A percentile compares a stretch with the other conserved stretches of the same genome.
Evolutionary conservation across 2,888 invertebrate species (phyloP).

Genomic region (Melitaea athalia): DNA sequence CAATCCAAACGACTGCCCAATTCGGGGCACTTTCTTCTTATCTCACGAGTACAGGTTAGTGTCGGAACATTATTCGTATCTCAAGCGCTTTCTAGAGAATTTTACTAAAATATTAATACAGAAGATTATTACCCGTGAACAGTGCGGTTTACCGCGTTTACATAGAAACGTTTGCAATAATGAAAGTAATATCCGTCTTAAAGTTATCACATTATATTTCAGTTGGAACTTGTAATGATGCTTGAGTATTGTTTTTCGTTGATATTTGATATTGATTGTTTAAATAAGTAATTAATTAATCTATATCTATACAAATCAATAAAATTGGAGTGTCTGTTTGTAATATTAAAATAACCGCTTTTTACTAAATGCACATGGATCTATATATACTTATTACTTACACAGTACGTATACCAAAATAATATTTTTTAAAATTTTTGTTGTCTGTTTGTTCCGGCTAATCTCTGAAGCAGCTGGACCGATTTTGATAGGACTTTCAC

Average conservation of each 20-base stretch:
- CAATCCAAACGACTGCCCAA: conserved; percentile 94
- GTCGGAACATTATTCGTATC: background rate
- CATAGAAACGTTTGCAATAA: conserved; percentile 21
- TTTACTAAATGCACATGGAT: no score
- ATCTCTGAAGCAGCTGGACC: no score
- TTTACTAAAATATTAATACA: conserved; percentile 21
- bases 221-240: conserved; percentile 23
- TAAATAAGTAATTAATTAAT: conserved; percentile 6
- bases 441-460: no score
- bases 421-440: no score
- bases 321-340: no score
- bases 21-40: conserved; percentile 95
- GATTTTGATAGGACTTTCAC: no score
- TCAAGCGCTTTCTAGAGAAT: conserved; percentile 15
- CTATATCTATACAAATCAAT: no score
- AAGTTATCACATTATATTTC: conserved; percentile 28
- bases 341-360: no score
- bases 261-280: conserved; percentile 11
- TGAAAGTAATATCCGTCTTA: conserved; percentile 26
- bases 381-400: no score
- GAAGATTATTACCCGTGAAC: conserved; percentile 20
- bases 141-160: conserved; percentile 29
- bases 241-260: conserved; percentile 18
- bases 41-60: conserved; percentile 91
- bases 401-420: no score